Percentiles rank a stretch among this genome's conserved stretches.
phyloP scores from a whole-genome alignment of 1,140 invertebrate species.

The Sweltsa coloradensis region DNA sequence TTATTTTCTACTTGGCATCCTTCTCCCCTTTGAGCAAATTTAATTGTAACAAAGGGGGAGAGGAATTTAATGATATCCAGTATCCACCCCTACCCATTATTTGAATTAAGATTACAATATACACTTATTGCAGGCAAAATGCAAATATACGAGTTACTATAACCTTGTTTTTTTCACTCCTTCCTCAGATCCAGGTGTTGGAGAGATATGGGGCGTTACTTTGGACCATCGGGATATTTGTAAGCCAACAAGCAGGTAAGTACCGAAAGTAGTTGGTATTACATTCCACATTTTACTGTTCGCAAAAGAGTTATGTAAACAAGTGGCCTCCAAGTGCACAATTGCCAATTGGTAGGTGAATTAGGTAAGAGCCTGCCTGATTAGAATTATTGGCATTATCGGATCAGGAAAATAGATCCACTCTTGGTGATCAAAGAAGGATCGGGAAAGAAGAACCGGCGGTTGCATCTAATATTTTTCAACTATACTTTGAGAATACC shows the following conservation, averaged over 20 bases:
- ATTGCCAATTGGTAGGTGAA: background rate
- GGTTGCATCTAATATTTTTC: too few relatives aligned
- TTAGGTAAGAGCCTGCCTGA: background rate
- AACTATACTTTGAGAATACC: too few relatives aligned
- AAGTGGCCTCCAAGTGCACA: background rate
- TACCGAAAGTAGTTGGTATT: constrained; percentile 1
- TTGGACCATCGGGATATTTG: constrained; percentile 59
- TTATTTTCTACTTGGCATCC: too few relatives aligned
- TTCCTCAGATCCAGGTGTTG: constrained; percentile 53
- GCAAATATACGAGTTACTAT: too few relatives aligned
- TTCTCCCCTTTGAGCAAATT: too few relatives aligned
- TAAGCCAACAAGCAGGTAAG: constrained; percentile 43
- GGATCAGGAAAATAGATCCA: background rate
- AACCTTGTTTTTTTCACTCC: too few relatives aligned
- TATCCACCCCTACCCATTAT: too few relatives aligned
- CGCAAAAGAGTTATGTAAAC: background rate
- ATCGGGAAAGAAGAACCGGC: too few relatives aligned
- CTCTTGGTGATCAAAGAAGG: background rate
- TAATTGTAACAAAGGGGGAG: too few relatives aligned
- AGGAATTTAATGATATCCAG: too few relatives aligned
- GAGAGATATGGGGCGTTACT: constrained; percentile 46
- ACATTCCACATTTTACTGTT: background rate
- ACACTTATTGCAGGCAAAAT: too few relatives aligned
- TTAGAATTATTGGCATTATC: background rate
- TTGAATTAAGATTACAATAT: too few relatives aligned